Base-by-base conservation (phyloP, 2,888 invertebrate genomes). In the Callyntrura sp. region DNA sequence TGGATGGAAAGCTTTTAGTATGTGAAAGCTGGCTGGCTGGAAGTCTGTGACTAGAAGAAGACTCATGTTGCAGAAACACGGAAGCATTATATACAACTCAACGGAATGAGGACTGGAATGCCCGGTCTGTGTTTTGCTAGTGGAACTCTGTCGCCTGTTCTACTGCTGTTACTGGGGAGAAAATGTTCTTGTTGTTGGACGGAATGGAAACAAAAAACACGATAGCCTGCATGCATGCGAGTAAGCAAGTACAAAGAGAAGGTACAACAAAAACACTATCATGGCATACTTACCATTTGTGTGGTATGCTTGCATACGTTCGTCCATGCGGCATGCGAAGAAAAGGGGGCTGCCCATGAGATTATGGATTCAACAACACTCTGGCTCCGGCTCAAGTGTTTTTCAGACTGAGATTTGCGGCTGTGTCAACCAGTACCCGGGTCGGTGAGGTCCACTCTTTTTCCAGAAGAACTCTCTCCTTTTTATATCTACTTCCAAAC, bases 401-500 rank as follows among this genome's bases (percentile, higher is more conserved):
- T 89, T 89, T 84, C 88, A 90, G 89, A 90, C 89, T 90, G 89
- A 90, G 89, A 90, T 90, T 90, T 90, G 85, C 85, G 89, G 89
- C 89, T 90, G 89, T 90, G 85, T 85, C 89, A 90, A 85, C 89
- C 89, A 85, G 89, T 90, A 90, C 89, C 85, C 89, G 85, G 89
- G 89, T 90, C 89, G 89, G 89, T 85, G 89, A 90, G 85, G 81
- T 85, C 89, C 88, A 65, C 88, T 57, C 68, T 55, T 78, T 73
- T 76, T 73, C 70, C 79, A 87, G 45, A 88, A 88, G 65, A 88
- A 84, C 79, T 65, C 65, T 81, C 48, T 73, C 48, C 48, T 73
- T 48, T 76, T 76, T 25, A 55, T 28, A 83, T 51, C 45, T 62
- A 28, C 60, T 51, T 55, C 78, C 35, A 60, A 73, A 60, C 48